Evolutionary conservation across 2,113 vertebrate genomes (phyloP), one percentile per base, ranked within the genome.

Genomic region (Zosterops hypoxanthus): DNA sequence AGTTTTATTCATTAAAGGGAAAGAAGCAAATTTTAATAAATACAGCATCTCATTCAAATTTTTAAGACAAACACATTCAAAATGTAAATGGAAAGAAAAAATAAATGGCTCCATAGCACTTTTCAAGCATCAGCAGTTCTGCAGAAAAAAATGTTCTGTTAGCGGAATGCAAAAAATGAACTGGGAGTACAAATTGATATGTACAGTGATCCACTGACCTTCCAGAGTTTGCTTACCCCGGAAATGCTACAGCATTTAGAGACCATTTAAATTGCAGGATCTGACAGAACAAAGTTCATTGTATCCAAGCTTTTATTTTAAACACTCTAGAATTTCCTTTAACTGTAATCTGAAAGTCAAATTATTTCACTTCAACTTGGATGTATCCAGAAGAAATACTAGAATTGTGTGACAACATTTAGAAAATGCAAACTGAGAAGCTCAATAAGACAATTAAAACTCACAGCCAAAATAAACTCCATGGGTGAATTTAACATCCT

Each of bases 81-180:
- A 95, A 86, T 56, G 18, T 78, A 92, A 88, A 64, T 1, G 2
- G 55, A 73, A 78, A 90, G 21, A 73, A 26, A 82, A 83, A 94
- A 80, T 26, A 39, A 95, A 81, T 29, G 9, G 22, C 18, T 68
- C 39, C 19, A 20, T 3, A 36, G n/a, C 19, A 64, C 39, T 88
- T 90, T 91, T 88, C 80, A 92, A 90, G 55, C 19, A 59, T 57
- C 46, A 78, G 56, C 47, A 90, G 75, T 36, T 88, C 3, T 34
- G 14, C 34, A 42, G 34, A 41, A 70, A 82, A 33, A 84, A 59
- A 17, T 56, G 60, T 42, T 81, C 29, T 66, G 9, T 59, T 55
- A 82, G 26, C 49, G 90, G 85, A 93, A 96, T 55, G 86, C 25
- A 82, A 94, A 93, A 64, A 29, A 93, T 64, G 69, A 93, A 88